phyloP scores from a whole-genome alignment of 2,888 invertebrate species.

The Gerosis bhagava region DNA sequence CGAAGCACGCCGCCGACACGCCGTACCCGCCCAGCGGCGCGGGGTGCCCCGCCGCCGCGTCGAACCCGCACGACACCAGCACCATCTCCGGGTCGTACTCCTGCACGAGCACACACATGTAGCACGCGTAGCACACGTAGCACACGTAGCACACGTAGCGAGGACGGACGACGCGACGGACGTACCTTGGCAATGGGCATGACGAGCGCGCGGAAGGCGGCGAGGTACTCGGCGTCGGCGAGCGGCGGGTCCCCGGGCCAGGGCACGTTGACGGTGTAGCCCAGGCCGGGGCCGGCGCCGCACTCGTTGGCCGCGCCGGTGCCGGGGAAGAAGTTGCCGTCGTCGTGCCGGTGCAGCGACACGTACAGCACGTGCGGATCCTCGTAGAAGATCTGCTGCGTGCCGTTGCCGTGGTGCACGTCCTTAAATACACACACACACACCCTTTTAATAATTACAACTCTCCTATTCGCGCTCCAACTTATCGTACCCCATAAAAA shows the following conservation, averaged over 20 bases:
- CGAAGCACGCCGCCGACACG: slow-evolving; percentile 97
- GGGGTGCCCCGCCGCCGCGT: slow-evolving; percentile 97
- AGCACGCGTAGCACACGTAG: too few species aligned
- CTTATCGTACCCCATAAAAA: too few species aligned
- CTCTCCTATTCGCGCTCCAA: too few species aligned
- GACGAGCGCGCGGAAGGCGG: slow-evolving; percentile 96
- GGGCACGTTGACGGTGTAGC: slow-evolving; percentile 97
- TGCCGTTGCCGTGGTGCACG: slow-evolving; percentile 99
- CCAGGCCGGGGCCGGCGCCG: slow-evolving; percentile 94
- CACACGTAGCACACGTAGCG: too few species aligned
- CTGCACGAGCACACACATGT: slow-evolving; percentile 48
- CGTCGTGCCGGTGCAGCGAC: slow-evolving; percentile 99
- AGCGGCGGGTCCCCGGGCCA: slow-evolving; percentile 96
- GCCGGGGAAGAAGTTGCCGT: slow-evolving; percentile 99
- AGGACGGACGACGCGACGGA: too few species aligned
- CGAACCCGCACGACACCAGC: slow-evolving; percentile 98
- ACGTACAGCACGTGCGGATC: slow-evolving; percentile 97
- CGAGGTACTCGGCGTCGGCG: slow-evolving; percentile 98
- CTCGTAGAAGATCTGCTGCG: slow-evolving; percentile 98
- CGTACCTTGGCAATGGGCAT: slow-evolving; percentile 95
- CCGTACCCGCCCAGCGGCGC: slow-evolving; percentile 97
- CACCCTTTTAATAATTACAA: not conserved
- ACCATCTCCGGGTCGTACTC: slow-evolving; percentile 96
- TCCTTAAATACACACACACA: slow-evolving; percentile 81
- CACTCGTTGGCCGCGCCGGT: slow-evolving; percentile 98